These are phyloP conservation scores for Callyntrura guangdongensis DNA, from an alignment of 2,888 invertebrate genomes.

Conservation along the genomic window DNA sequence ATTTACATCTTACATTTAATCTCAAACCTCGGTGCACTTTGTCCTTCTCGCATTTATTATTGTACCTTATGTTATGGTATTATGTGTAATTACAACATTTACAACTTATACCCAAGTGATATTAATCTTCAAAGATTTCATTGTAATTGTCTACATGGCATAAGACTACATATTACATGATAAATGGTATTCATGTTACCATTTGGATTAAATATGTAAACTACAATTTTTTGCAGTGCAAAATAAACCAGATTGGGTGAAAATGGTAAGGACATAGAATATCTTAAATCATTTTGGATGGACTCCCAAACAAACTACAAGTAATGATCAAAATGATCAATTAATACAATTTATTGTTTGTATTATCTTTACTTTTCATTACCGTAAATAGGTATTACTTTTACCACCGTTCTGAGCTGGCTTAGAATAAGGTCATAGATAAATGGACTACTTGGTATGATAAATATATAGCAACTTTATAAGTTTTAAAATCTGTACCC, in stretches of 20 bases:
- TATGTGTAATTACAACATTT: not conserved
- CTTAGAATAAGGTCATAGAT: slow-evolving; percentile 62
- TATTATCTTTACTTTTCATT: not conserved
- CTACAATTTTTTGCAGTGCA: slow-evolving; percentile 42
- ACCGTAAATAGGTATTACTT: not conserved
- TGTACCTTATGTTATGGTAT: no score
- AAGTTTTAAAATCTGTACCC: no score
- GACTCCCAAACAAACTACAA: no score
- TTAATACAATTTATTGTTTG: not conserved
- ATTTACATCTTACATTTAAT: not conserved
- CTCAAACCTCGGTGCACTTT: slow-evolving; percentile 13
- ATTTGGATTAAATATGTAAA: no score
- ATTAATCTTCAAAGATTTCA: slow-evolving; percentile 16
- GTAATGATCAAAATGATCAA: not conserved
- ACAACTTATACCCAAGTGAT: slow-evolving; percentile 36
- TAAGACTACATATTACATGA: not conserved
- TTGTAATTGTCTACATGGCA: not conserved
- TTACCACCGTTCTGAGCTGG: slow-evolving; percentile 68
- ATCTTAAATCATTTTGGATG: not conserved
- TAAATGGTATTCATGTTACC: no score
- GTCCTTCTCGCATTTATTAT: no score
- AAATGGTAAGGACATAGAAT: not conserved
- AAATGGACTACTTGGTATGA: no score
- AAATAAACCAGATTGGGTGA: not conserved
- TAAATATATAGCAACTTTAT: no score